These are phyloP conservation scores for Tuta absoluta DNA, from an alignment of 2,888 invertebrate genomes.

Conservation along the genomic window DNA sequence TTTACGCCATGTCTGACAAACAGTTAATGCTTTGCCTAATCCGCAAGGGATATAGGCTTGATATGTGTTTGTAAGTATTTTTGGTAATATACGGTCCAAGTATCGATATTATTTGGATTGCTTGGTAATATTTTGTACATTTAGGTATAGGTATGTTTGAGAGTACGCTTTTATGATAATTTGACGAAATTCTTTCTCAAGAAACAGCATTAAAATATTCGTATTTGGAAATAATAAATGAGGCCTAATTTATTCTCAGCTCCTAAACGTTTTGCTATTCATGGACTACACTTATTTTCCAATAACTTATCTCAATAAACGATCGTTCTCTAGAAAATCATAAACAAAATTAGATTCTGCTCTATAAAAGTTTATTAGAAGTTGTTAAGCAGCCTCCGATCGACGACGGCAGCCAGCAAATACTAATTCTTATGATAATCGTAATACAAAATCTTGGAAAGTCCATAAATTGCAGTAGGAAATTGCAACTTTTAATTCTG, in stretches of 20 bases:
- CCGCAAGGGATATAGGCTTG: too few relatives aligned
- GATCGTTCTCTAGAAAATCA: neutral
- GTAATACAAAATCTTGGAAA: constrained; percentile 10
- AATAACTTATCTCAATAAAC: constrained; percentile 14
- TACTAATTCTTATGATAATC: constrained; percentile 9
- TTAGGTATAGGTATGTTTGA: too few relatives aligned
- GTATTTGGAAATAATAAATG: neutral
- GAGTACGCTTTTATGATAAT: too few relatives aligned
- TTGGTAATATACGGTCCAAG: too few relatives aligned
- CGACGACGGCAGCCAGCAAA: neutral
- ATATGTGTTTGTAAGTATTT: too few relatives aligned
- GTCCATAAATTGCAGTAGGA: constrained; percentile 8
- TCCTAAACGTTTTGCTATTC: neutral
- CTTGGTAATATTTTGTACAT: too few relatives aligned
- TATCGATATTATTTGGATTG: too few relatives aligned
- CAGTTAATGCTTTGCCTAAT: too few relatives aligned
- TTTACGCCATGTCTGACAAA: too few relatives aligned
- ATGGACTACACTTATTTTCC: constrained; percentile 1
- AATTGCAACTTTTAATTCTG: neutral
- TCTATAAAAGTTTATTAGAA: constrained; percentile 14
- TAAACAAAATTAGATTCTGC: constrained; percentile 14
- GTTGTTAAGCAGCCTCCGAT: neutral
- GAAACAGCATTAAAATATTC: too few relatives aligned
- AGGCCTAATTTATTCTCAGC: neutral
- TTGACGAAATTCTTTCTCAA: too few relatives aligned